Evolutionary conservation across 1,140 invertebrate species (phyloP), one percentile per base, ranked within the genome.

Genomic region (Lasaia peninsularis): DNA sequence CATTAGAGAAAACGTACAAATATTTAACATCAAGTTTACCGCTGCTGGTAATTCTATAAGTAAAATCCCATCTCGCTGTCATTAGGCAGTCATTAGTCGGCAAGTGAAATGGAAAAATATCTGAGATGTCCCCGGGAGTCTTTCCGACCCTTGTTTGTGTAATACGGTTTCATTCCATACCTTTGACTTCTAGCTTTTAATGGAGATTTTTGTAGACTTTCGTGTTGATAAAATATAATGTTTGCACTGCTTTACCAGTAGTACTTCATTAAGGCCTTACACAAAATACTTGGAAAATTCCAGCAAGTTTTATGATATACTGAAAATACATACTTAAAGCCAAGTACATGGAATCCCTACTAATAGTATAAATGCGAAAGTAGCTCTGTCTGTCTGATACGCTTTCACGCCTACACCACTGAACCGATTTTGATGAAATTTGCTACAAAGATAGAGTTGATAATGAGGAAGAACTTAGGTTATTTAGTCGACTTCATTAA

Each of bases 21-120:
- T 16, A 32, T 44, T 44, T 44, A n/a, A 24, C 20, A 12, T 40
- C 14, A 31, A 24, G 9, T 33, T 32, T 52, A 5, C 24, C 35
- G 37, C 53, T 5, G 21, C 35, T 40, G 37, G 21, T 56, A 56
- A 56, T 56, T 44, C 28, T 40, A 56, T 56, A 48, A 56, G 53
- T 48, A 56, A 56, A 48, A 56, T 48, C 35, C 11, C 53, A 48
- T 56, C 53, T 48, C 37, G 35, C 35, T 16, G 35, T 56, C 53
- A 48, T 48, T 48, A 31, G 35, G n/a, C 20, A 24, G n/a, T n/a
- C n/a, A n/a, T n/a, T n/a, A n/a, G n/a, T n/a, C 28, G 35, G 20
- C 21, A 4, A 34, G 31, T 34, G 16, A 20, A 56, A 56, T 56
- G 53, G 28, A 48, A 56, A 55, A 44, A 28, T 48, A 48, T 48